Evolutionary conservation across 2,797 vertebrate species (phyloP).

Genomic region (Manis javanica): DNA sequence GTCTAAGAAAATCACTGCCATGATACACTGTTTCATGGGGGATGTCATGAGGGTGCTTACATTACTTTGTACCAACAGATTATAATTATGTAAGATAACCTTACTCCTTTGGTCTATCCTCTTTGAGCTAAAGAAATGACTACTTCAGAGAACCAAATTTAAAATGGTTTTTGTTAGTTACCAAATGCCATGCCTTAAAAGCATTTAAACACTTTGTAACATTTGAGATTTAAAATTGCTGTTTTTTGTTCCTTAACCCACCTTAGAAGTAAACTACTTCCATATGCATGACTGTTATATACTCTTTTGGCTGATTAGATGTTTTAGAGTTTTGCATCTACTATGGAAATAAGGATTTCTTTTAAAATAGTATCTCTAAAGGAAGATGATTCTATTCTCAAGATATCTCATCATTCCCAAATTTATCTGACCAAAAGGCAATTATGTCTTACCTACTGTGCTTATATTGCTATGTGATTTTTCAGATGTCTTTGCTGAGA

Average conservation of each 20-base stretch:
- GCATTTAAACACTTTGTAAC: slow-evolving; percentile 53
- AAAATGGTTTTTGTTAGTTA: slow-evolving; percentile 6
- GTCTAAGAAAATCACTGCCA: background rate
- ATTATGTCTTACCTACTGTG: background rate
- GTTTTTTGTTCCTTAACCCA: slow-evolving; percentile 46
- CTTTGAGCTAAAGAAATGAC: slow-evolving; percentile 43
- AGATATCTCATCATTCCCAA: background rate
- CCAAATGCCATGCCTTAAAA: slow-evolving; percentile 64
- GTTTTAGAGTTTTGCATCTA: slow-evolving; percentile 43
- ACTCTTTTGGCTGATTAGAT: background rate
- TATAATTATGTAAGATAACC: background rate
- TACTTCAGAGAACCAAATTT: slow-evolving; percentile 51
- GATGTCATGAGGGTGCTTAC: background rate
- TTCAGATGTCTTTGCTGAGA: slow-evolving; percentile 36
- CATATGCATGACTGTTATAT: background rate
- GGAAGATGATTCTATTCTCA: background rate
- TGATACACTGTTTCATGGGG: slow-evolving; percentile 1
- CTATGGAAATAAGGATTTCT: background rate
- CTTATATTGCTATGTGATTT: slow-evolving; percentile 18
- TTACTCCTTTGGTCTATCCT: background rate
- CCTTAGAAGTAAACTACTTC: slow-evolving; percentile 42
- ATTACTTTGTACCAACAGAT: slow-evolving; percentile 29
- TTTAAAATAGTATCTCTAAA: background rate
- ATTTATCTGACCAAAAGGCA: background rate
- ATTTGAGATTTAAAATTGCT: slow-evolving; percentile 55